Evolutionary conservation across 2,113 vertebrate genomes (phyloP).

Genomic region (Parus major): DNA sequence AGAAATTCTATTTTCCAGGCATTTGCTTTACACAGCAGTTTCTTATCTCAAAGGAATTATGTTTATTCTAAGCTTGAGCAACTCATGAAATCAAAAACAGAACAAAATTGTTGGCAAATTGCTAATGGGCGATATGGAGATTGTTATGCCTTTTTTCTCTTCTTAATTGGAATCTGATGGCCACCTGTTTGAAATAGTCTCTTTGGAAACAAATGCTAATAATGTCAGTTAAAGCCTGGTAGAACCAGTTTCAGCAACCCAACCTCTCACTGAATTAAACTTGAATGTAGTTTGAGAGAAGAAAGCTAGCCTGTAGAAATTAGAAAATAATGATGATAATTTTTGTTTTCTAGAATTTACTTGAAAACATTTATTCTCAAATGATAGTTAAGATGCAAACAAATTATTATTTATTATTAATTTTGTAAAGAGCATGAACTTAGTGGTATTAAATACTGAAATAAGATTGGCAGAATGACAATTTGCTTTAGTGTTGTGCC

Average conservation of each 20-base stretch:
- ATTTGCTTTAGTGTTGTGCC: neutral
- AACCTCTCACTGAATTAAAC: neutral
- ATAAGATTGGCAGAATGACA: neutral
- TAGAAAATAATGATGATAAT: neutral
- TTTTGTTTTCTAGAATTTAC: neutral
- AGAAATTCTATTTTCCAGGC: neutral
- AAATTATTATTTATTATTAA: neutral
- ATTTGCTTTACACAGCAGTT: neutral
- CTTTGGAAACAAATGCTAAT: conserved; percentile 21
- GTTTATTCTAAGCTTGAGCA: conserved; percentile 31
- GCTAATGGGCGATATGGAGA: neutral
- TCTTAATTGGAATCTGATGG: conserved; percentile 14
- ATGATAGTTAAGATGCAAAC: neutral
- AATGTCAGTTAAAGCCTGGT: neutral
- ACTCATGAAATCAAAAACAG: neutral
- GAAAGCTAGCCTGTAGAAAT: neutral
- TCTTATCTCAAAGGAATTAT: conserved; percentile 24
- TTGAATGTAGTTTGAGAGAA: neutral
- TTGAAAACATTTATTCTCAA: neutral
- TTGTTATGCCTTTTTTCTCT: neutral
- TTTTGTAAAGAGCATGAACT: neutral
- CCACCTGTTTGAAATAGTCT: conserved; percentile 9
- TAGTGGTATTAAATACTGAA: neutral
- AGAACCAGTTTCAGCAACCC: neutral
- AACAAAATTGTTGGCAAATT: conserved; percentile 21